These are phyloP conservation scores for Pogoniulus pusillus DNA, from an alignment of 2,797 vertebrate genomes.

Conservation along the genomic window DNA sequence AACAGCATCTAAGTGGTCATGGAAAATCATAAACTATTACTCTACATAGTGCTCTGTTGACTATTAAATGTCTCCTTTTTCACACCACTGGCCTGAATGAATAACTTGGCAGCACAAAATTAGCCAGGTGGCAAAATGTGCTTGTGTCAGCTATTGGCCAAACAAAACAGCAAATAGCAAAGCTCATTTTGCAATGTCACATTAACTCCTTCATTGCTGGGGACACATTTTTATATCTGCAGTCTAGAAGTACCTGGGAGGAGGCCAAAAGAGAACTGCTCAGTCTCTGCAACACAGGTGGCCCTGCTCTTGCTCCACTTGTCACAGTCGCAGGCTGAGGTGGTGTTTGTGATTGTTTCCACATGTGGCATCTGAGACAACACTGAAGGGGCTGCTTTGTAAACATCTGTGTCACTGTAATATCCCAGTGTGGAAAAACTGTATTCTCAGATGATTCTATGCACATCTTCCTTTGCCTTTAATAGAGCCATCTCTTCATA, in stretches of 20 bases:
- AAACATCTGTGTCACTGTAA: background rate
- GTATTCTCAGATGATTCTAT: background rate
- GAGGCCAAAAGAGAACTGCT: background rate
- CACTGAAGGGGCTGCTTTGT: background rate
- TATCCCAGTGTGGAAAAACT: background rate
- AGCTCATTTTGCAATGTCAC: constrained; percentile 69
- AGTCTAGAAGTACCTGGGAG: background rate
- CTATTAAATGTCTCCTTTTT: constrained; percentile 79
- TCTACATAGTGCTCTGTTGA: constrained; percentile 73
- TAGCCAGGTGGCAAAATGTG: constrained; percentile 75
- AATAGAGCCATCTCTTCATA: background rate
- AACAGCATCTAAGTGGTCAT: constrained; percentile 67
- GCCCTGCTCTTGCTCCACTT: background rate
- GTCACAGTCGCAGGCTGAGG: background rate
- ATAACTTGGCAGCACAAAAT: constrained; percentile 77
- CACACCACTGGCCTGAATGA: constrained; percentile 76
- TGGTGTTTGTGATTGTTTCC: background rate
- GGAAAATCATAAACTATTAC: constrained; percentile 78
- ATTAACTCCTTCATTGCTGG: constrained; percentile 65
- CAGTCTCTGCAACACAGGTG: background rate
- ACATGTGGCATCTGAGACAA: background rate
- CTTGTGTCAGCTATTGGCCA: constrained; percentile 75
- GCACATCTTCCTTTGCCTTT: background rate
- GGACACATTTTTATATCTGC: background rate
- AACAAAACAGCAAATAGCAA: constrained; percentile 72